Evolutionary conservation across 1,140 invertebrate species (phyloP).

Genomic region (Drosophila sechellia): DNA sequence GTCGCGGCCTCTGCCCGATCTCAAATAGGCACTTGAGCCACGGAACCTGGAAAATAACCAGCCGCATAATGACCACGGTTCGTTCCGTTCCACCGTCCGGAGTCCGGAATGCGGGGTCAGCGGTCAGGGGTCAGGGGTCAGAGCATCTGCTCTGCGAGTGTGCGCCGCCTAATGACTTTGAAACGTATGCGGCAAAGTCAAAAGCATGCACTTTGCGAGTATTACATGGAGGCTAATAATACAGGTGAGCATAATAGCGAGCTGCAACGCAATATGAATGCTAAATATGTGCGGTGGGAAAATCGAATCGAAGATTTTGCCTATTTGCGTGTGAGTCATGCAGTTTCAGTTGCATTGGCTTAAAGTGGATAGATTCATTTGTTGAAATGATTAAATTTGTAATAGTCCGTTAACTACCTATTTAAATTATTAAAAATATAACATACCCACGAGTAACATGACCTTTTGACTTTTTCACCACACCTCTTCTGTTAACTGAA

Average conservation of each 20-base stretch:
- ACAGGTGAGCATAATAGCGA: constrained; percentile 68
- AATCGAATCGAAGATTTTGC: background rate
- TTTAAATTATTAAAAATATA: too few species aligned
- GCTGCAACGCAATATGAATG: constrained; percentile 55
- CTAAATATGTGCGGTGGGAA: background rate
- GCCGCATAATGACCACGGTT: constrained; percentile 75
- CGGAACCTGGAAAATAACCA: constrained; percentile 72
- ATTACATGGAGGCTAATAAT: constrained; percentile 76
- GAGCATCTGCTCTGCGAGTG: constrained; percentile 21
- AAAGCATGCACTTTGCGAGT: constrained; percentile 77
- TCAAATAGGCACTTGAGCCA: constrained; percentile 78
- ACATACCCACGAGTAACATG: too few species aligned
- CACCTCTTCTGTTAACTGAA: background rate
- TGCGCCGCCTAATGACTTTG: constrained; percentile 67
- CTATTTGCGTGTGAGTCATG: background rate
- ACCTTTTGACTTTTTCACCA: constrained; percentile 16
- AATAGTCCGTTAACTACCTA: too few species aligned
- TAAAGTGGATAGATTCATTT: background rate
- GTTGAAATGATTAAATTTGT: too few species aligned
- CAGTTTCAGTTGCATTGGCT: too few species aligned
- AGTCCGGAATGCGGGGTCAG: background rate
- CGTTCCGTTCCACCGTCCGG: background rate
- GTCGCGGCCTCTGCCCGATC: constrained; percentile 13
- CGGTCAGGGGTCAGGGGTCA: background rate
- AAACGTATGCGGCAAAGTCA: constrained; percentile 71